These are phyloP conservation scores for Nebria salina DNA, from an alignment of 2,888 invertebrate species.

Conservation along the genomic window DNA sequence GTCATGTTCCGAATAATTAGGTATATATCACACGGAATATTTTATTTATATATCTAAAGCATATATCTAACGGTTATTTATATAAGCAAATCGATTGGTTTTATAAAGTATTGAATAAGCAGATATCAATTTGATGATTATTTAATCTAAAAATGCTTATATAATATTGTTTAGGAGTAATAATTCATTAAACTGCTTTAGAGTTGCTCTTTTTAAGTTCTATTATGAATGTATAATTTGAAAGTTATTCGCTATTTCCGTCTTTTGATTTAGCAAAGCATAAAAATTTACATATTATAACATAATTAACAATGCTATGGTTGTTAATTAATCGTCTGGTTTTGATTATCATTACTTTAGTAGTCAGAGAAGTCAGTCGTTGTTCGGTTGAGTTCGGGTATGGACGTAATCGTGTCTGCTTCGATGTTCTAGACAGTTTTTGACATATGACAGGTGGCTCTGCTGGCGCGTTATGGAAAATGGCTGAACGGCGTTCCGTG, in stretches of 20 bases:
- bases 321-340: conserved; percentile 41
- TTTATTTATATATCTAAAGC: not conserved
- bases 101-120: not conserved
- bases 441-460: conserved; percentile 61
- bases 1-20: not conserved
- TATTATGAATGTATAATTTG: not conserved
- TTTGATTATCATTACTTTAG: conserved; percentile 15
- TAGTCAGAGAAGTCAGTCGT: conserved; percentile 20
- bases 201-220: not conserved
- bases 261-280: conserved; percentile 24
- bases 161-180: not conserved
- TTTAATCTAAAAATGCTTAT: not conserved
- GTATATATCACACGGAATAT: not conserved
- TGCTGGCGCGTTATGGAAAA: conserved; percentile 62
- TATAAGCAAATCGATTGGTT: too few relatives aligned
- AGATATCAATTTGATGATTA: not conserved
- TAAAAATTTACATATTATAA: conserved; percentile 42
- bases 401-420: conserved; percentile 23
- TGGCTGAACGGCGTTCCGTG: conserved; percentile 56
- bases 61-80: not conserved
- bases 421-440: conserved; percentile 54
- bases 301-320: conserved; percentile 42
- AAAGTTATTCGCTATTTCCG: conserved; percentile 20
- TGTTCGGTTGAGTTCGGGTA: conserved; percentile 28
- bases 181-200: not conserved